Evolutionary conservation across 2,888 invertebrate genomes (phyloP).

Genomic region (Suillia variegata): DNA sequence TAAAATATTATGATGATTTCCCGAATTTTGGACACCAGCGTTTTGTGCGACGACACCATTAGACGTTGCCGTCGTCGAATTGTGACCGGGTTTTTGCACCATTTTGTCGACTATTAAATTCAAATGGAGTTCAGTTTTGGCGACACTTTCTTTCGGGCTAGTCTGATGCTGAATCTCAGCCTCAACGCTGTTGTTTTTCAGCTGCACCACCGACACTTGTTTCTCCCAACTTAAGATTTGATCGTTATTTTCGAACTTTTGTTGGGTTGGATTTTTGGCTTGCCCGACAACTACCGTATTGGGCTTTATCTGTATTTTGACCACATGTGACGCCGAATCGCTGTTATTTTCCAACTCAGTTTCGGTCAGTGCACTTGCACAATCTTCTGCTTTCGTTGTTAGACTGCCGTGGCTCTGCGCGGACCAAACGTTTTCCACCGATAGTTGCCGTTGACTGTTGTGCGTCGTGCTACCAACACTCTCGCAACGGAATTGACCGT

Average conservation of each 20-base stretch:
- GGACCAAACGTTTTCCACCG: conserved; percentile 21
- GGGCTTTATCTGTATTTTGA: conserved; percentile 55
- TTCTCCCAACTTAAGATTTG: not conserved
- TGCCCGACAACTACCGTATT: conserved; percentile 5
- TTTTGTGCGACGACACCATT: conserved; percentile 11
- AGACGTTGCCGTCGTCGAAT: conserved; percentile 6
- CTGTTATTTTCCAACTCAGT: too few species aligned
- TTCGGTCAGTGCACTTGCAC: conserved; percentile 55
- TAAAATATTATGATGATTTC: conserved; percentile 14
- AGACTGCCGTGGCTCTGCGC: conserved; percentile 36
- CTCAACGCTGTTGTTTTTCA: conserved; percentile 35
- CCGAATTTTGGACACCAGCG: conserved; percentile 38
- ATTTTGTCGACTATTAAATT: conserved; percentile 28
- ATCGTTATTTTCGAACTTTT: conserved; percentile 15
- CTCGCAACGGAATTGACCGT: conserved; percentile 26
- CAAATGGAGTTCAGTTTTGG: conserved; percentile 22
- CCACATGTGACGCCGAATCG: conserved; percentile 52
- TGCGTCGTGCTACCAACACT: conserved; percentile 16
- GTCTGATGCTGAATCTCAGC: not conserved
- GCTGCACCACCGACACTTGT: conserved; percentile 32
- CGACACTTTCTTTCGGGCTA: conserved; percentile 8
- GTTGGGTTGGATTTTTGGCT: too few species aligned
- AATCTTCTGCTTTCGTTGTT: conserved; percentile 47
- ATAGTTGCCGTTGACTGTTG: not conserved
- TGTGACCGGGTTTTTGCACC: conserved; percentile 33